Evolutionary conservation across 2,888 invertebrate genomes (phyloP), one percentile per base, ranked within the genome.

Genomic region (Gari tellinella): DNA sequence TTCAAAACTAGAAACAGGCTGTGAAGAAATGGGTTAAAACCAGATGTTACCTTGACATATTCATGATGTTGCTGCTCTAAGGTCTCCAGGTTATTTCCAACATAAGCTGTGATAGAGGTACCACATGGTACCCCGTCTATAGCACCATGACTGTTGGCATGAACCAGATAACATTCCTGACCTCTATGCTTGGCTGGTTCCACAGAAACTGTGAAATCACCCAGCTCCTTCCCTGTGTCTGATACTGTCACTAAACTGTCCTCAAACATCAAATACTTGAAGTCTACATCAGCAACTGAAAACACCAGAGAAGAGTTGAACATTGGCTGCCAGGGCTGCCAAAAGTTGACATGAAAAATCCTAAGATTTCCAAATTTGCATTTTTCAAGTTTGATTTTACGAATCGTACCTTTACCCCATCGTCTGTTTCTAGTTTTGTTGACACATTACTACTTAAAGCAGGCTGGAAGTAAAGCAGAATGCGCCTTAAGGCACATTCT

Each of bases 61-160:
- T 92, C 92, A 83, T 91, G 91, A 57, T 92, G 91, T 48, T 91
- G 90, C 73, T 92, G 92, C 65, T 92, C 91, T n/a, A 91, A 60
- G 1, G 92, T 92, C 53, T 90, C 87, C 46, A 92, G 83, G 57
- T 85, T 83, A 52, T 84, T 82, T 15, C 89, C 85, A 0, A 92
- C 89, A 72, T 90, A 90, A 12, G 91, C 90, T 38, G 88, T 89
- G 60, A 92, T 89, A 15, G 91, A 90, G 2, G 92, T 92, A 8
- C 92, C 91, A 81, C 92, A 92, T 0, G 91, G 91, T 4, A 92
- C 90, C 25, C 88, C 90, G 72, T 92, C 92, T 15, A 92, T 89
- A 10, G 88, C 84, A 10, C 91, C 92, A 60, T 91, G 89, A 78
- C 92, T 92, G 86, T 90, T 90, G 17, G 91, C 92, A 57, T 91